Conservation (phyloP, 2,797 vertebrate species). For the Circus cinereus region DNA sequence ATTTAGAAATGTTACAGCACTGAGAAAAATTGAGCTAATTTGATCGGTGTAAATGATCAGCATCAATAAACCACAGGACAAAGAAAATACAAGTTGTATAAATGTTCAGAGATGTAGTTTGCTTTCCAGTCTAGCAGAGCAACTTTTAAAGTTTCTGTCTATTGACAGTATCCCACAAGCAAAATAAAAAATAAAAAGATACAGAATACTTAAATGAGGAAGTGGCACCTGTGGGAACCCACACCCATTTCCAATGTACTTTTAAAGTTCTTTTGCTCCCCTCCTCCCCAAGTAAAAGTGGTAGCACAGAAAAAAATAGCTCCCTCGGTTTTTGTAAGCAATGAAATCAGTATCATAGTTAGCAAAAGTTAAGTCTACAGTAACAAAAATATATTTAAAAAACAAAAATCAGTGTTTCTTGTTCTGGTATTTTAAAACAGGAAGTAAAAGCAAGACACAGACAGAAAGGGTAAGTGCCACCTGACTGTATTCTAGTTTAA, state of each 20-base stretch:
- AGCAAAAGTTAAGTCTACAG: not conserved
- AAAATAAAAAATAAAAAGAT: not conserved
- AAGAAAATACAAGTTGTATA: not conserved
- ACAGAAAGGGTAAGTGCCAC: not conserved
- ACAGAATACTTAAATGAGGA: not conserved
- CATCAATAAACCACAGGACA: not conserved
- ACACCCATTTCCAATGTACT: not conserved
- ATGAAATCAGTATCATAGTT: not conserved
- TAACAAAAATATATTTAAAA: not conserved
- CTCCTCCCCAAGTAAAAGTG: not conserved
- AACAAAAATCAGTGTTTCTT: not conserved
- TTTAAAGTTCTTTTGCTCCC: not conserved
- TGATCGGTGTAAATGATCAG: not conserved
- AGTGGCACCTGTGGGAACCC: not conserved
- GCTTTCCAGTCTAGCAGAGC: not conserved
- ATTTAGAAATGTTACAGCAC: not conserved
- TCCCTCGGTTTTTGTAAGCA: not conserved
- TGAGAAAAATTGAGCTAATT: not conserved
- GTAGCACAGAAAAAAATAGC: not conserved
- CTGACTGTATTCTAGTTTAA: not conserved
- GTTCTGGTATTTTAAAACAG: not conserved
- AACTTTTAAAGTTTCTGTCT: not conserved
- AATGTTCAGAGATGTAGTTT: not conserved
- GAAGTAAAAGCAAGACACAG: not conserved
- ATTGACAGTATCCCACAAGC: not conserved